Evolutionary conservation across 2,797 vertebrate genomes (phyloP), one percentile per base, ranked within the genome.

Genomic region (Rhabdomys pumilio): DNA sequence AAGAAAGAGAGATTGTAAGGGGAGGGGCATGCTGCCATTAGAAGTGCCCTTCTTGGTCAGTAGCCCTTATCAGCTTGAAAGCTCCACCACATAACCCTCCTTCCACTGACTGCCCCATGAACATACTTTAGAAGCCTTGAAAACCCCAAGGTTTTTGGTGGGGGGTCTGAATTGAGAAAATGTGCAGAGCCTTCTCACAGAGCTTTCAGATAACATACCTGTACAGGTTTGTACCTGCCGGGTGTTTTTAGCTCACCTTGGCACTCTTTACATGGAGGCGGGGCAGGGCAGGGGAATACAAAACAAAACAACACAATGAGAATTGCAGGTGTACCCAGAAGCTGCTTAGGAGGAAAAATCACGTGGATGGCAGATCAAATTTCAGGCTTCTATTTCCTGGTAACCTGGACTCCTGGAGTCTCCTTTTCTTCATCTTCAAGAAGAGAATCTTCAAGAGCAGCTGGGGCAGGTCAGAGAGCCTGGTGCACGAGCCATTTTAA

Each of bases 361-460:
- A 41, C 11, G 2, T 0, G 4, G 53, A 83, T 6, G 14, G 91
- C 8, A 34, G 47, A 59, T 89, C 44, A 38, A 38, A 65, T 50
- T n/a, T 41, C 73, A 89, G 67, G n/a, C 41, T 88, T 84, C 65
- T 26, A 55, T 59, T 61, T 86, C 79, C 92, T 44, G 41, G 57
- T 22, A 77, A 22, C 3, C 57, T 73, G 44, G 1, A 22, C 17
- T 85, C 75, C 65, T 69, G 26, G 24, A 90, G 57, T 57, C 57
- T 47, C 31, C 63, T 41, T 61, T 79, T 79, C 59, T 29, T 80
- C 38, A 15, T 53, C 31, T 41, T 0, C 41, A 11, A 90, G 61
- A 79, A 22, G 47, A 50, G 61, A 83, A 38, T 5, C n/a, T 55
- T 12, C 38, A 38, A 38, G 50, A 89, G 63, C 4, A 72, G 44